These are phyloP conservation scores for Onchidella celtica DNA, from an alignment of 2,888 invertebrate species.

Conservation along the genomic window DNA sequence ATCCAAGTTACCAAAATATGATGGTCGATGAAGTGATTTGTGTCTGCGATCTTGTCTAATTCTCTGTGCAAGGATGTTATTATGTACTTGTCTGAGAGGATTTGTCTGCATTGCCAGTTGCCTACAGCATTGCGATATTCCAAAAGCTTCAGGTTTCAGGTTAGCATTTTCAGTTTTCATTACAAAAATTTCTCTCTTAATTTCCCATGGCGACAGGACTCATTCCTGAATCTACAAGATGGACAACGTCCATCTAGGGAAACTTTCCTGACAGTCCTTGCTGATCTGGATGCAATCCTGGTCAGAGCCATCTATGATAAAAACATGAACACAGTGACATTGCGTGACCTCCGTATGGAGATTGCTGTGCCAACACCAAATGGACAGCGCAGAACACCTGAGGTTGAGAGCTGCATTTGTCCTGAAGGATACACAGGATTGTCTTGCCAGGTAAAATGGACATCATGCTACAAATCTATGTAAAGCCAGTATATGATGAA, in stretches of 20 bases:
- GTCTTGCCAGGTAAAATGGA: conserved; percentile 74
- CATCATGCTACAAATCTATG: too few species aligned
- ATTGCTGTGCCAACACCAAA: conserved; percentile 66
- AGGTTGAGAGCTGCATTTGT: conserved; percentile 74
- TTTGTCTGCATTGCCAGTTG: too few species aligned
- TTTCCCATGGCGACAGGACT: conserved; percentile 64
- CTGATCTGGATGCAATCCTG: conserved; percentile 74
- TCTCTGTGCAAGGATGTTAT: too few species aligned
- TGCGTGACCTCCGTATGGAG: conserved; percentile 72
- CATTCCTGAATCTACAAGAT: conserved; percentile 67
- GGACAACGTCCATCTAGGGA: conserved; percentile 72
- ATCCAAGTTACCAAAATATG: too few species aligned
- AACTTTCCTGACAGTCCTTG: conserved; percentile 75
- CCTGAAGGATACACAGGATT: conserved; percentile 74
- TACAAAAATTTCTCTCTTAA: too few species aligned
- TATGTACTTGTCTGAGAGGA: too few species aligned
- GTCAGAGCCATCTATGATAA: conserved; percentile 88
- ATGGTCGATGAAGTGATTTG: too few species aligned
- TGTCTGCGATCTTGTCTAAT: too few species aligned
- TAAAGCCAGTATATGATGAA: too few species aligned
- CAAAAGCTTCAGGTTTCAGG: too few species aligned
- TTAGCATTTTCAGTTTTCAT: too few species aligned
- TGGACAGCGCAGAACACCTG: conserved; percentile 61
- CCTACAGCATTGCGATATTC: too few species aligned
- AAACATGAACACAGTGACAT: conserved; percentile 84